Base-by-base conservation (phyloP, 2,797 vertebrate species). In the Ptychobarbus kaznakovi region DNA sequence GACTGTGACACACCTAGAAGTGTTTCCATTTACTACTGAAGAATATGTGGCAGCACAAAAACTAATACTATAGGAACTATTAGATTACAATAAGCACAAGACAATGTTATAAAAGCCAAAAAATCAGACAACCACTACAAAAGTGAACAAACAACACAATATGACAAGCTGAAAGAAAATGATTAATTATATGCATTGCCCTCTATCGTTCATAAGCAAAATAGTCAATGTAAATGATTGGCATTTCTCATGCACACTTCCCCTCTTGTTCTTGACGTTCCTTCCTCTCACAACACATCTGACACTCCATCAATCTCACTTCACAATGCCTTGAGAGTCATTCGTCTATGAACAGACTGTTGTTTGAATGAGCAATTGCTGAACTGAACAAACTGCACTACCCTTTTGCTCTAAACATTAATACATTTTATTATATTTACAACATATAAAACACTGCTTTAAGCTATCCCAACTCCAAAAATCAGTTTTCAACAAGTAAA, bases 1-100 rank as follows among this genome's bases (percentile, higher is more conserved):
- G 84, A 88, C 79, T 68, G 8, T 76, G 70, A 70, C 85, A 89
- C 83, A 81, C 84, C 78, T 82, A 81, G 38, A 80, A 32, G 20
- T 80, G 76, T 32, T 40, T 63, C 11, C 22, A 22, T 61, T 25
- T 58, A 61, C 49, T 6, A 72, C 8, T 13, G n/a, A 7, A 70
- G 0, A 84, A 12, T 20, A 16, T 12, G 4, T 3, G 15, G 13
- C 11, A 69, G 22, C 63, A 38, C 56, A 32, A 28, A 69, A 51
- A 69, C 38, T 42, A 76, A 44, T 25, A 69, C 51, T 69, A 51
- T 1, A n/a, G 73, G 11, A 69, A 69, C 32, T 32, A 63, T 3
- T 40, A 9, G 56, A 56, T 38, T 42, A 56, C 15, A 58, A 1
- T 13, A 13, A 51, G 12, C 53, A 46, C 40, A 63, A n/a, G 32